These are phyloP conservation scores for Arctopsyche grandis DNA, from an alignment of 1,140 invertebrate species.

Conservation along the genomic window DNA sequence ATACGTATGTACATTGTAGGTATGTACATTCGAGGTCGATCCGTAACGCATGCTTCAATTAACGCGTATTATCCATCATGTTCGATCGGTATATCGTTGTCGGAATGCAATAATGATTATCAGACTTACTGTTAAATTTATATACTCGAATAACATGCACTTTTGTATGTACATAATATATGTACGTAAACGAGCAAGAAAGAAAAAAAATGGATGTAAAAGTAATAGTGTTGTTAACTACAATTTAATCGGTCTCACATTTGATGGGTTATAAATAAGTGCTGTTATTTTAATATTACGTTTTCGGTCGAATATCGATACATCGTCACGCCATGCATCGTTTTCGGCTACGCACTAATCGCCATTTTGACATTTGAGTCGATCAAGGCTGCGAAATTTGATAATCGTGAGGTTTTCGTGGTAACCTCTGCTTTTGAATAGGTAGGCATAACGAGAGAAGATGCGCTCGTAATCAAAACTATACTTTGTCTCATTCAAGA, in stretches of 20 bases:
- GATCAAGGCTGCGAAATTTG: too few relatives aligned
- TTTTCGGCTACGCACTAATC: not conserved
- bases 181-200: not conserved
- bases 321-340: constrained; percentile 6
- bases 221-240: not conserved
- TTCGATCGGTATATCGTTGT: too few relatives aligned
- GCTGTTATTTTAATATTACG: not conserved
- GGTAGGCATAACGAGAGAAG: not conserved
- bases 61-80: too few relatives aligned
- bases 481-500: too few relatives aligned
- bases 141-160: too few relatives aligned
- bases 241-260: not conserved
- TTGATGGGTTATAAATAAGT: not conserved
- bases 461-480: not conserved
- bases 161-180: too few relatives aligned
- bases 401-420: too few relatives aligned
- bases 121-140: too few relatives aligned
- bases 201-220: not conserved
- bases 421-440: too few relatives aligned
- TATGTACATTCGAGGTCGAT: not conserved
- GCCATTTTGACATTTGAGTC: not conserved
- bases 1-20: not conserved
- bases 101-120: too few relatives aligned
- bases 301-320: not conserved
- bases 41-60: too few relatives aligned